These are phyloP conservation scores for Spea bombifrons DNA, from an alignment of 2,113 vertebrate genomes.

Conservation along the genomic window DNA sequence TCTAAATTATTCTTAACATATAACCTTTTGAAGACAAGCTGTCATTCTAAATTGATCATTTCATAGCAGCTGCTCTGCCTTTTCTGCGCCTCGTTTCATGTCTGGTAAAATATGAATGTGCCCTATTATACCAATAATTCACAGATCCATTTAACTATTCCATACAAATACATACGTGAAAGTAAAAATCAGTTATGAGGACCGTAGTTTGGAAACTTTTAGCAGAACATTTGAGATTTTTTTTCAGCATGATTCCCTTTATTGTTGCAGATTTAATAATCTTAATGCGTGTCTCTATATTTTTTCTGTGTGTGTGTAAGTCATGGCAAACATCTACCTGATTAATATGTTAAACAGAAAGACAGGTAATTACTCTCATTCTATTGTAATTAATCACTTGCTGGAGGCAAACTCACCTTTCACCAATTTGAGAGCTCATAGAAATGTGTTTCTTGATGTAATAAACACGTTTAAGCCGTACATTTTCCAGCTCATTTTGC, in stretches of 20 bases:
- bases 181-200: not conserved
- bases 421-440: not conserved
- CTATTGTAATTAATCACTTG: constrained; percentile 3
- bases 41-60: constrained; percentile 34
- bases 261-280: not conserved
- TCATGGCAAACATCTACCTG: constrained; percentile 1
- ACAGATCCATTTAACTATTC: not conserved
- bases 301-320: not conserved
- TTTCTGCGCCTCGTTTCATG: constrained; percentile 2
- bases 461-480: not conserved
- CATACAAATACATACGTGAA: constrained; percentile 4
- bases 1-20: constrained; percentile 8
- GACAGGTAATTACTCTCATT: not conserved
- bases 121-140: constrained; percentile 7
- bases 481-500: not conserved
- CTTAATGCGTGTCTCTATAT: not conserved
- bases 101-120: constrained; percentile 25
- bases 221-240: no score
- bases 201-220: not conserved
- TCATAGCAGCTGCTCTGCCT: not conserved
- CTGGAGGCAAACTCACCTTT: constrained; percentile 4
- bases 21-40: constrained; percentile 16
- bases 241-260: not conserved
- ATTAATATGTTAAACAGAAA: constrained; percentile 6
- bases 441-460: not conserved